Evolutionary conservation across 2,113 vertebrate genomes (phyloP).

Genomic region (Murina feae): DNA sequence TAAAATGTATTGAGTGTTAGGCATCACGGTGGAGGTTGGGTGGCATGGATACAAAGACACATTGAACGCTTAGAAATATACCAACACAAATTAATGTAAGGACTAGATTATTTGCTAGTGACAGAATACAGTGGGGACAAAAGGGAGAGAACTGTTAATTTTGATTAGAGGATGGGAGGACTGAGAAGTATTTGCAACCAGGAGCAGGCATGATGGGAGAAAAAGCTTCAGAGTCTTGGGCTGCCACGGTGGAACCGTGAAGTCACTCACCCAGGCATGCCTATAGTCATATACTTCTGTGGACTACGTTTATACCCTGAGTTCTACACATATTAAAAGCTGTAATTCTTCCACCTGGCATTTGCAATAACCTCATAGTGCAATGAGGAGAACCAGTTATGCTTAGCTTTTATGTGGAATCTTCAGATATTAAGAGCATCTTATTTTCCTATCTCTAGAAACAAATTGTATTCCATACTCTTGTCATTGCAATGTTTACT

Average conservation of each 20-base stretch:
- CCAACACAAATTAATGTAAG: neutral
- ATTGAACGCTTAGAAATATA: neutral
- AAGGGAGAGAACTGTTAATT: neutral
- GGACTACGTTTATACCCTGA: neutral
- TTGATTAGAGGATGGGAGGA: neutral
- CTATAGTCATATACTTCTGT: neutral
- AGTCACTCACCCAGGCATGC: neutral
- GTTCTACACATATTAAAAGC: neutral
- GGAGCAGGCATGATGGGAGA: neutral
- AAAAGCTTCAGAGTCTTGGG: neutral
- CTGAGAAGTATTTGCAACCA: neutral
- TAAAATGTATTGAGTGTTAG: neutral
- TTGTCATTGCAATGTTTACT: neutral
- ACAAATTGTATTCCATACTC: neutral
- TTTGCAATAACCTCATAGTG: neutral
- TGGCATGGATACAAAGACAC: neutral
- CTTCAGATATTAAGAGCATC: neutral
- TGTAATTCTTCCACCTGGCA: neutral
- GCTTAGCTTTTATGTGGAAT: neutral
- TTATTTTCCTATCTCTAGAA: constrained; percentile 7
- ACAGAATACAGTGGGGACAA: neutral
- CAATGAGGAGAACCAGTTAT: neutral
- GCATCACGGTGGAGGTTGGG: fast-evolving
- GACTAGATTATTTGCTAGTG: neutral
- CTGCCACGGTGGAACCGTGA: fast-evolving